Evolutionary conservation across 2,888 invertebrate species (phyloP), one percentile per base, ranked within the genome.

Genomic region (Gandaritis pyraliata): DNA sequence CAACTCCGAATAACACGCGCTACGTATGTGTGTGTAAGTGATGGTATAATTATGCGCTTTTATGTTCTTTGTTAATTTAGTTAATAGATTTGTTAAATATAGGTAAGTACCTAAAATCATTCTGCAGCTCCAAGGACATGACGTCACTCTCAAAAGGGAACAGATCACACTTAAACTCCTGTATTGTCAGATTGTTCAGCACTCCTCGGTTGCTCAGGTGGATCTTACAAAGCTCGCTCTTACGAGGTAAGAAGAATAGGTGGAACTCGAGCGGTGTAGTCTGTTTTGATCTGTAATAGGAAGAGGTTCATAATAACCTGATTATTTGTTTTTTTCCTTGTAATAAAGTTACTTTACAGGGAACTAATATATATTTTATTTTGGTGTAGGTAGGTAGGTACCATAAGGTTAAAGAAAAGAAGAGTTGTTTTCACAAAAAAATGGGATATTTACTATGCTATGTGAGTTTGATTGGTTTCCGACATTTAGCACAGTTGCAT

Each of bases 91-190:
- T 23, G 23, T 23, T 41, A 6, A 41, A 3, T 16, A 43, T n/a
- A 30, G 1, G 30, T 48, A n/a, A n/a, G n/a, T 82, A 96, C 96
- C 94, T 94, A 74, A 95, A 98, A 16, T 96, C 95, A 75, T 94
- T 94, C 33, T 95, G 95, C 69, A 97, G 92, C 87, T 99, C 98
- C 95, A 99, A 96, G 0, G 98, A 98, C 73, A 99, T 94, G 10
- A 99, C 93, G 89, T 99, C 99, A 76, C 95, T 95, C 76, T 99
- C 98, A 75, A 98, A 95, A 0, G 98, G 98, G 80, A 97, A 97
- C 46, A 98, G 94, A 74, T 97, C 96, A 84, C 98, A 96, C 62
- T 95, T 94, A 73, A 98, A 96, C 87, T 98, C 98, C 73, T 97
- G 96, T 15, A 95, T 93, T 0, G 94, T 94, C 56, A 98, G 94